Percentiles rank a stretch among this genome's conserved stretches.
These are phyloP conservation scores for Bufotes viridis DNA, from an alignment of 2,797 vertebrate species.

Conservation along the genomic window DNA sequence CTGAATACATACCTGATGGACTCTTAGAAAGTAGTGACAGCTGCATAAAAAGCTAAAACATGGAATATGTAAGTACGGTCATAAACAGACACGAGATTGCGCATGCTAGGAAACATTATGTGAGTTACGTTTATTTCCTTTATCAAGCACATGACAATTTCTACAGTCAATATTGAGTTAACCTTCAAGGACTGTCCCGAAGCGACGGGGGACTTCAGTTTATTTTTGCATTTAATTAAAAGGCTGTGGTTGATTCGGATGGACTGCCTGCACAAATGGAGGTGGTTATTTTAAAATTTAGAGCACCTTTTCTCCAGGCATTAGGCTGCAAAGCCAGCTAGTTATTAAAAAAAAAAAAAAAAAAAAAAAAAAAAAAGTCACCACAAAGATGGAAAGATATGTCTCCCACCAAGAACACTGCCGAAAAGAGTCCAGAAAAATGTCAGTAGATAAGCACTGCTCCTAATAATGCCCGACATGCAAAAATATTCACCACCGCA, in stretches of 20 bases:
- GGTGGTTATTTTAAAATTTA: not conserved
- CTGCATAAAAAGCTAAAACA: too few relatives aligned
- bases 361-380: not conserved
- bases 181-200: conserved; percentile 49
- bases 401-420: conserved; percentile 16
- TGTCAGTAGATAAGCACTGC: not conserved
- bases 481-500: conserved; percentile 21
- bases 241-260: not conserved
- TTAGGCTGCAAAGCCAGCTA: conserved; percentile 28
- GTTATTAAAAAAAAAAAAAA: not conserved
- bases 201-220: conserved; percentile 16
- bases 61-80: too few relatives aligned
- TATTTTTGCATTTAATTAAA: conserved; percentile 22
- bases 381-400: conserved; percentile 28
- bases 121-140: conserved; percentile 55
- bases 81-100: not conserved
- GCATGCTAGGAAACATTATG: not conserved
- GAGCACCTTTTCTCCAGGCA: conserved; percentile 33
- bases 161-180: conserved; percentile 48
- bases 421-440: not conserved
- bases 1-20: too few relatives aligned
- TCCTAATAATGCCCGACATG: conserved; percentile 45
- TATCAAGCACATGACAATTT: conserved; percentile 60
- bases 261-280: conserved; percentile 13
- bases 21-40: too few relatives aligned